Conservation (phyloP, 1,140 invertebrate genomes). For the Anastrepha ludens region DNA sequence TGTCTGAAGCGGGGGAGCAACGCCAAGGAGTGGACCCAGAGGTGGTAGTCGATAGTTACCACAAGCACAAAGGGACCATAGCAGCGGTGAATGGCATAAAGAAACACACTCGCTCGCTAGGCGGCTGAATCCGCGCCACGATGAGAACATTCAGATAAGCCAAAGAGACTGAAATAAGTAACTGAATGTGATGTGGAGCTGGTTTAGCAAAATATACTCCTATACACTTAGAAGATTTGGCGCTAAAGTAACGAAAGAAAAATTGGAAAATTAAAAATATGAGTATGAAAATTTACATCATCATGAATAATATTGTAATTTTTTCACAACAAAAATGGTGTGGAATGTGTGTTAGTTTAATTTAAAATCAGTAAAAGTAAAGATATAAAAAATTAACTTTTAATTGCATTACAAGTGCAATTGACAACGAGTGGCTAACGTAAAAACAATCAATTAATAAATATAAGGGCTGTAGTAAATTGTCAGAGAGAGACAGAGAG, state of each 20-base stretch:
- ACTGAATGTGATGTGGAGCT: too few species aligned
- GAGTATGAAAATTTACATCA: too few species aligned
- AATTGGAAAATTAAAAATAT: too few species aligned
- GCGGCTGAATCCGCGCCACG: not conserved
- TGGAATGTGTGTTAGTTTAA: too few species aligned
- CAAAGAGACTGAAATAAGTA: not conserved
- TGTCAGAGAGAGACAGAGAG: not conserved
- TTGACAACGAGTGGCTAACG: not conserved
- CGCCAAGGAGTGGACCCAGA: not conserved
- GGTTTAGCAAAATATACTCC: too few species aligned
- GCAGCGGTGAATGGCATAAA: slow-evolving; percentile 29
- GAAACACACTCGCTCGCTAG: not conserved
- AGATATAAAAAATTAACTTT: too few species aligned
- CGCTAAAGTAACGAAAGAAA: too few species aligned
- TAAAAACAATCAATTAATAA: slow-evolving; percentile 6
- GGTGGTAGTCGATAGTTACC: not conserved
- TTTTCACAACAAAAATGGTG: too few species aligned
- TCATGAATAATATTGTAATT: too few species aligned
- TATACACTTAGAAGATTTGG: too few species aligned
- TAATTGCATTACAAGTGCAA: slow-evolving; percentile 7
- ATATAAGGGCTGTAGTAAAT: not conserved
- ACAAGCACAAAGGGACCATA: slow-evolving; percentile 13
- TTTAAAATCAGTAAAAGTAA: too few species aligned
- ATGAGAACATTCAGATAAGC: too few species aligned
- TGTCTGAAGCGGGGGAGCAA: not conserved